Percentiles rank a stretch among this genome's conserved stretches.
Evolutionary conservation across 2,797 vertebrate species (phyloP).

Genomic region (Xerus rutilus): DNA sequence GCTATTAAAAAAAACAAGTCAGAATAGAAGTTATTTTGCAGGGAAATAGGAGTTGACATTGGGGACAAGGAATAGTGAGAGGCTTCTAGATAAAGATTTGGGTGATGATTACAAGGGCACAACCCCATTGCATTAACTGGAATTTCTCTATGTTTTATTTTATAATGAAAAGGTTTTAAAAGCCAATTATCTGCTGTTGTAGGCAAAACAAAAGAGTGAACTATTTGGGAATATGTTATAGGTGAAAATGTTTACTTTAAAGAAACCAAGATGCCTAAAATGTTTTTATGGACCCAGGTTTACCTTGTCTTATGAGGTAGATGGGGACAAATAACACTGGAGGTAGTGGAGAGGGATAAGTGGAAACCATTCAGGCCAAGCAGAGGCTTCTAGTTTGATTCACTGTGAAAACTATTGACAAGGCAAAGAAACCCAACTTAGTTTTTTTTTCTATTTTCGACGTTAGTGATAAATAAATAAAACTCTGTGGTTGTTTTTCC

Average conservation of each 20-base stretch:
- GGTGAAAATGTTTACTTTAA: slow-evolving; percentile 29
- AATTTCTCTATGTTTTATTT: slow-evolving; percentile 43
- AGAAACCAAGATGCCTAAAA: slow-evolving; percentile 19
- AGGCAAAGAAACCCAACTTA: background rate
- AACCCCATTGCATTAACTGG: background rate
- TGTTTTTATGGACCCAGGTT: background rate
- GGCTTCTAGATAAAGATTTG: background rate
- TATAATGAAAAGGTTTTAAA: background rate
- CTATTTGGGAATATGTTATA: background rate
- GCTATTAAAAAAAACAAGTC: background rate
- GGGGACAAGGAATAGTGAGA: background rate
- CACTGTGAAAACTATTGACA: slow-evolving; percentile 6
- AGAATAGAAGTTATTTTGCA: background rate
- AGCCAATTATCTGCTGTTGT: background rate
- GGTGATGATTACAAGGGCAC: background rate
- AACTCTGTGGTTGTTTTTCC: background rate
- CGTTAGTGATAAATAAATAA: background rate
- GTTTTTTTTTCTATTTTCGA: background rate
- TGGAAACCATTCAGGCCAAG: background rate
- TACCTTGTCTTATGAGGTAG: background rate
- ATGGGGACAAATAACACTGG: background rate
- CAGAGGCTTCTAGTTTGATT: background rate
- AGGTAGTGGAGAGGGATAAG: background rate
- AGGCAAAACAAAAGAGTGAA: background rate
- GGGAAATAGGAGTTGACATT: background rate